phyloP scores from a whole-genome alignment of 2,888 invertebrate genomes.

The Cephus pygmeus region DNA sequence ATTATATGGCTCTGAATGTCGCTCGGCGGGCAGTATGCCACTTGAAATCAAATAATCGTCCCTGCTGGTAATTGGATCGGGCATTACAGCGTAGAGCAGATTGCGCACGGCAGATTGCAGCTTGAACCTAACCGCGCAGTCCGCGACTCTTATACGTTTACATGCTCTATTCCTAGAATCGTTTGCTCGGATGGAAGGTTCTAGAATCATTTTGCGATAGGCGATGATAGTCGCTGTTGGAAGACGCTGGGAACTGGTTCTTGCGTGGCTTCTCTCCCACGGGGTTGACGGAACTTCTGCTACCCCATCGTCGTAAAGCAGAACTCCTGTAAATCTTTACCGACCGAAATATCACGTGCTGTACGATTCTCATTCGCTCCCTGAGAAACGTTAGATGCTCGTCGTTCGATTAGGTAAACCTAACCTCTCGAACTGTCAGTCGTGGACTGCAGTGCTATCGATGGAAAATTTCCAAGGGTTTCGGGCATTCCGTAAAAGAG shows the following conservation, averaged over 20 bases:
- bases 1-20: constrained; percentile 3
- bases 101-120: neutral
- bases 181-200: no score
- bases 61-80: neutral
- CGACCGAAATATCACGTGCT: no score
- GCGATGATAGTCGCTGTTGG: no score
- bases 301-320: no score
- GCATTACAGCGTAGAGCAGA: neutral
- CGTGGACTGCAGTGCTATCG: neutral
- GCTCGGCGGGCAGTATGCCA: constrained; percentile 2
- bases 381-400: neutral
- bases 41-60: constrained; percentile 4
- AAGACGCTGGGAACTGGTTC: no score
- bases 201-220: no score
- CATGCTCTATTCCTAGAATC: no score
- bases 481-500: neutral
- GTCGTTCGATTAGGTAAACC: neutral
- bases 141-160: no score
- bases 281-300: no score
- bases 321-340: no score
- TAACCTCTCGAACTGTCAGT: neutral
- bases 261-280: no score
- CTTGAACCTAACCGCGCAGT: no score
- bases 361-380: neutral
- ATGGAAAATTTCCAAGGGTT: neutral